These are phyloP conservation scores for Bufo bufo DNA, from an alignment of 2,113 vertebrate genomes.

Conservation along the genomic window DNA sequence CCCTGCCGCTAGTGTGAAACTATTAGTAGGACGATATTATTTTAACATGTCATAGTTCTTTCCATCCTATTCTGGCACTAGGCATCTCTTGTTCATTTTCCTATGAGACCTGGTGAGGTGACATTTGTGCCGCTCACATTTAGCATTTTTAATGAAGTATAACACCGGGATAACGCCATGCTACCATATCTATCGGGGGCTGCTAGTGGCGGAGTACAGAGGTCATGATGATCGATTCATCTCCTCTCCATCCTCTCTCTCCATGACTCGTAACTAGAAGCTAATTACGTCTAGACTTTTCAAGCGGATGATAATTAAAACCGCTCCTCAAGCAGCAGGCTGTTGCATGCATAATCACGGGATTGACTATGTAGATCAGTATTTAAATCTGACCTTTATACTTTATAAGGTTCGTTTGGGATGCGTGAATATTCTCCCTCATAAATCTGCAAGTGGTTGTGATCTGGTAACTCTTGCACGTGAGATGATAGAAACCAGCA, in stretches of 20 bases:
- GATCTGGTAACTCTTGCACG: neutral
- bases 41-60: neutral
- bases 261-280: constrained; percentile 3
- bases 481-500: neutral
- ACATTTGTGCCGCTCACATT: neutral
- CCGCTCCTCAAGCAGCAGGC: constrained; percentile 6
- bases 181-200: neutral
- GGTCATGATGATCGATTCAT: neutral
- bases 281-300: constrained; percentile 36
- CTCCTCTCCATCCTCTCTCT: neutral
- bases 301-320: constrained; percentile 31
- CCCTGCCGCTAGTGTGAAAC: no score
- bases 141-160: constrained; percentile 18
- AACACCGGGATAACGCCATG: neutral
- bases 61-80: neutral
- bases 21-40: neutral
- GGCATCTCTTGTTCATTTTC: neutral
- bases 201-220: neutral
- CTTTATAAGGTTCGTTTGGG: neutral
- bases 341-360: constrained; percentile 23
- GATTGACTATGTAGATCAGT: constrained; percentile 39
- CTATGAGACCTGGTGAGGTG: neutral
- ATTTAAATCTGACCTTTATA: constrained; percentile 54
- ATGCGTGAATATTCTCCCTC: constrained; percentile 35
- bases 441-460: constrained; percentile 11